Evolutionary conservation across 2,888 invertebrate species (phyloP).

Genomic region (Choreutis nemorana): DNA sequence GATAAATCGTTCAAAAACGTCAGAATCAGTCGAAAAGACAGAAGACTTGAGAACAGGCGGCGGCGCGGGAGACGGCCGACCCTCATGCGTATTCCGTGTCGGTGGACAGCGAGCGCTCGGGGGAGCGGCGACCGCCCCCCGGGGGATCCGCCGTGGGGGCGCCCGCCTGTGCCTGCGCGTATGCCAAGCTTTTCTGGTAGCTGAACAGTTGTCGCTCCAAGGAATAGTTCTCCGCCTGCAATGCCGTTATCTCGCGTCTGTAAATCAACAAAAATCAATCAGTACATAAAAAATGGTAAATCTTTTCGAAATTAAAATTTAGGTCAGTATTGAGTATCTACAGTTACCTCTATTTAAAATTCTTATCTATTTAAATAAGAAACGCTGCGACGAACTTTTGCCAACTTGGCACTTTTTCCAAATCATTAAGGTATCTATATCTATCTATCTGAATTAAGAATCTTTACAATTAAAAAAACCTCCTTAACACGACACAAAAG

Average conservation of each 20-base stretch:
- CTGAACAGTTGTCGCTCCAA: slow-evolving; percentile 83
- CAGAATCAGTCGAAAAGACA: slow-evolving; percentile 62
- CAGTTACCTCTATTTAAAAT: too few species aligned
- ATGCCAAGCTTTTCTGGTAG: slow-evolving; percentile 81
- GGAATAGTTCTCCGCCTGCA: slow-evolving; percentile 85
- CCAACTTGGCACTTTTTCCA: too few species aligned
- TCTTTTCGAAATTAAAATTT: too few species aligned
- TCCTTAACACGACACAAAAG: neutral
- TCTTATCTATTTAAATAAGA: too few species aligned
- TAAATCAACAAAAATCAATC: too few species aligned
- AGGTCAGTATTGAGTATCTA: too few species aligned
- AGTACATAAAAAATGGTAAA: too few species aligned
- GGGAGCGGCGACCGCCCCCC: slow-evolving; percentile 45
- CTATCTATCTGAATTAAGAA: neutral
- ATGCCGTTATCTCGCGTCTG: slow-evolving; percentile 79
- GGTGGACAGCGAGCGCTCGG: slow-evolving; percentile 70
- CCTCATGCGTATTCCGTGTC: slow-evolving; percentile 79
- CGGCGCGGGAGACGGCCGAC: slow-evolving; percentile 13
- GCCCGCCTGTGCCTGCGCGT: slow-evolving; percentile 71
- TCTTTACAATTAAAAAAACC: too few species aligned
- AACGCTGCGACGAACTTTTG: too few species aligned
- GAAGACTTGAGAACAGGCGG: slow-evolving; percentile 35
- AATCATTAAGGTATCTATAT: too few species aligned
- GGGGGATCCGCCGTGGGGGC: slow-evolving; percentile 44
- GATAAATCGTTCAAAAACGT: slow-evolving; percentile 67